phyloP scores from a whole-genome alignment of 2,888 invertebrate species.

The Tiliacea aurago region DNA sequence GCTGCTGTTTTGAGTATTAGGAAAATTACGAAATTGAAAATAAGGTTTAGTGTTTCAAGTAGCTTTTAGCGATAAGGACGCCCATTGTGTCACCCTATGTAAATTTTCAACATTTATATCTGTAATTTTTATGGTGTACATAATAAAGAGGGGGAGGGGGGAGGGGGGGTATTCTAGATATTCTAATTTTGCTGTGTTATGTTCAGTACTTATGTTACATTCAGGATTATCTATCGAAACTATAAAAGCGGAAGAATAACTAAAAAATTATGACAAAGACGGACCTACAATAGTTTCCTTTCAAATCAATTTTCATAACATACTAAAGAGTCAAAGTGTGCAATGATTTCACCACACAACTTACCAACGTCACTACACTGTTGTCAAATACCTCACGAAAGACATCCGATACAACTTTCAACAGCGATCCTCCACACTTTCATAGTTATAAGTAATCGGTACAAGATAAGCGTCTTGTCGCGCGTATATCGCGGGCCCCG shows the following conservation, averaged over 20 bases:
- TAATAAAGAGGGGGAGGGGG: too few relatives aligned
- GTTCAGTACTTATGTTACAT: neutral
- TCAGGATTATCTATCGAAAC: neutral
- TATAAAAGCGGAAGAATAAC: neutral
- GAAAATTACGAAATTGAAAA: neutral
- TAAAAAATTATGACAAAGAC: neutral
- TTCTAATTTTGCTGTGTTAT: neutral
- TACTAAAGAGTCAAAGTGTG: neutral
- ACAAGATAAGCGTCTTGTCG: slow-evolving; percentile 62
- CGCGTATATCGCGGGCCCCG: slow-evolving; percentile 52
- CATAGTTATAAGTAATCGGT: slow-evolving; percentile 54
- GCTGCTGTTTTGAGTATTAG: neutral
- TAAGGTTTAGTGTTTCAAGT: too few relatives aligned
- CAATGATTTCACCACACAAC: neutral
- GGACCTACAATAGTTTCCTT: neutral
- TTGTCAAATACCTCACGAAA: slow-evolving; percentile 20
- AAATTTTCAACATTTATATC: too few relatives aligned
- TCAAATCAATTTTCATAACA: neutral
- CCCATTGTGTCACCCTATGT: too few relatives aligned
- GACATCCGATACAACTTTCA: slow-evolving; percentile 46
- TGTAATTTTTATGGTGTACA: too few relatives aligned
- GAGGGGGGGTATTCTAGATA: too few relatives aligned
- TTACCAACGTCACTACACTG: slow-evolving; percentile 2
- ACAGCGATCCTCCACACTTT: slow-evolving; percentile 49
- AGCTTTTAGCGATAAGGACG: too few relatives aligned